Conservation (phyloP, 2,797 vertebrate species). For the Hemitrygon akajei region DNA sequence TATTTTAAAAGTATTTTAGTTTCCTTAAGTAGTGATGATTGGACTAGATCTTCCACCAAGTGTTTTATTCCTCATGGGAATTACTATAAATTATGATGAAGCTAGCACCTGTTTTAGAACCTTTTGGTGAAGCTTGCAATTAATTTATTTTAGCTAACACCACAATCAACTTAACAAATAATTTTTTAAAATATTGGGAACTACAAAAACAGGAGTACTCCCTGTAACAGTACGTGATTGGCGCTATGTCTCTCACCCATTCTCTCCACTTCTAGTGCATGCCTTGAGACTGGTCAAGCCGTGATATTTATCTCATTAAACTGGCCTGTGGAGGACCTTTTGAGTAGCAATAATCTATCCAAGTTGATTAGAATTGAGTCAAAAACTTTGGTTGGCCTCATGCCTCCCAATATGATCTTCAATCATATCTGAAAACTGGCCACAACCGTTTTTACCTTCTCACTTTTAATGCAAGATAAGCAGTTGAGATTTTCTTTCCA, state of each 20-base stretch:
- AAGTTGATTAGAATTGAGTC: background rate
- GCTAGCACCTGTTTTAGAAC: background rate
- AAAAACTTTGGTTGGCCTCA: background rate
- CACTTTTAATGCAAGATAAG: background rate
- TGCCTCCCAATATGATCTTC: background rate
- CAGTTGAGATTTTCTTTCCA: background rate
- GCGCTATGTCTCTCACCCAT: background rate
- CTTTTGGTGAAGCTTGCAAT: background rate
- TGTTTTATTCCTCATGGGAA: too few species aligned
- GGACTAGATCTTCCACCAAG: too few species aligned
- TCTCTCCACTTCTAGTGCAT: background rate
- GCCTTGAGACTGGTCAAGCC: too few species aligned
- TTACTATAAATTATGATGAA: background rate
- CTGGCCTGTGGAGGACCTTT: background rate
- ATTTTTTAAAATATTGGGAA: background rate
- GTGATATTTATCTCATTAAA: background rate
- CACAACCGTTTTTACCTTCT: background rate
- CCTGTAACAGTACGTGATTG: too few species aligned
- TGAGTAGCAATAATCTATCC: too few species aligned
- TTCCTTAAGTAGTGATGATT: too few species aligned
- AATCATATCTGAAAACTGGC: background rate
- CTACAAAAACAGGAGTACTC: background rate
- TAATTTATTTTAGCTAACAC: background rate
- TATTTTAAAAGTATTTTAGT: too few species aligned
- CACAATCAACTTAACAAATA: background rate